Base-by-base conservation (phyloP, 2,797 vertebrate species). In the Phrynocephalus guinanensis region DNA sequence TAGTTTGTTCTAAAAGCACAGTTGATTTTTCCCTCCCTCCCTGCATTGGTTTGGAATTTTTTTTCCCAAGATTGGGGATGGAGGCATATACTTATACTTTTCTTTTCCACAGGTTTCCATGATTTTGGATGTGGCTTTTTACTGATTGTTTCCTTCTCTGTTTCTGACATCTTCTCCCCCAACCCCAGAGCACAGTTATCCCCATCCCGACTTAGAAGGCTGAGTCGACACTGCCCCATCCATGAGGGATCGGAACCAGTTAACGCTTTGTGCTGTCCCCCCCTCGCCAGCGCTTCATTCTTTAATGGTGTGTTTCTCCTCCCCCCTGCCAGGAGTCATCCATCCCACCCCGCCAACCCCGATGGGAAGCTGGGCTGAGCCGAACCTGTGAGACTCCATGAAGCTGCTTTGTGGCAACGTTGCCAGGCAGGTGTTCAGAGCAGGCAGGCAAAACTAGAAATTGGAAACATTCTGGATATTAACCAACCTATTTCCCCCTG, bases 281-380 rank as follows among this genome's bases (percentile, higher is more conserved):
- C 87, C 83, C 87, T 85, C 87, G 79, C 87, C 87, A 85, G 87
- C 83, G 87, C 83, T 88, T 88, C 87, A 88, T 85, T 88, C 87
- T 85, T 88, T 88, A 88, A 88, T 88, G 87, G 87, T 88, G 87
- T 88, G 87, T 88, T 88, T 88, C 87, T 88, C 87, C 87, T 88
- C 87, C 87, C 83, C 26, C 4, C 83, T 77, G 87, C 87, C 87
- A 88, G 87, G 87, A 88, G 83, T 82, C 87, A 88, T 88, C 87
- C 87, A 88, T 88, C 78, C 83, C 87, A 85, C 87, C 87, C 87
- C 83, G 60, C 72, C 75, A 79, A 85, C 85, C 78, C 87, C 70
- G 83, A 88, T 48, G 87, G 87, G 87, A 88, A 88, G 72, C 87
- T 85, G 87, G 79, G 83, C 83, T 88, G 87, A 88, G 71, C 87